Conservation (phyloP, 1,140 invertebrate species). For the Lanistes nyassanus region DNA sequence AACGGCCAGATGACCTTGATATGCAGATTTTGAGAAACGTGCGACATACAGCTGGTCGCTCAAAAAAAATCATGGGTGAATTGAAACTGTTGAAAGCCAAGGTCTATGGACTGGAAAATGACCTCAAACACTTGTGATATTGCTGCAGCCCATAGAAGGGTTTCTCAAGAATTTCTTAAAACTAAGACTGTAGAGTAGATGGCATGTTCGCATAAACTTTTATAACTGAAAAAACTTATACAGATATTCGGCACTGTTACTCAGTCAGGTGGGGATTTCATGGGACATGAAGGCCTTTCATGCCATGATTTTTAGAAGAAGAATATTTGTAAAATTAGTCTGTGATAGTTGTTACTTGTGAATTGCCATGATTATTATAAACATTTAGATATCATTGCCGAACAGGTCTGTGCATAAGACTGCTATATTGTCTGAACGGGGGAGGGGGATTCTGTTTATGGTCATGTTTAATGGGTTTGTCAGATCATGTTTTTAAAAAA, state of each 20-base stretch:
- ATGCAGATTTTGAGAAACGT: constrained; percentile 65
- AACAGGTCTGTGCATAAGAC: no score
- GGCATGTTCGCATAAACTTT: neutral
- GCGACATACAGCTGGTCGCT: constrained; percentile 60
- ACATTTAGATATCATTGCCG: no score
- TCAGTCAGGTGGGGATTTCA: neutral
- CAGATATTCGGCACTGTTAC: neutral
- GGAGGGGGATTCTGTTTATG: no score
- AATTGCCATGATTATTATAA: no score
- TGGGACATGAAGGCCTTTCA: no score
- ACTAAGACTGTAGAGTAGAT: neutral
- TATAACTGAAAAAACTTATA: neutral
- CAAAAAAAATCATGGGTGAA: constrained; percentile 64
- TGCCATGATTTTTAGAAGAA: no score
- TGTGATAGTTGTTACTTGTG: no score
- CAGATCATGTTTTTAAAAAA: no score
- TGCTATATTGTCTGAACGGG: no score
- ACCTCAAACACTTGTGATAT: constrained; percentile 63
- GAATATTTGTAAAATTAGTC: no score
- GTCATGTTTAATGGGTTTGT: no score
- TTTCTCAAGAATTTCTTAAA: neutral
- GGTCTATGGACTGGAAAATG: constrained; percentile 66
- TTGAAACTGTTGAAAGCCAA: constrained; percentile 66
- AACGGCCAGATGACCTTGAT: constrained; percentile 63
- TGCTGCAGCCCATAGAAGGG: neutral